Evolutionary conservation across 2,888 invertebrate species (phyloP), one percentile per base, ranked within the genome.

Genomic region (Athalia rosae): DNA sequence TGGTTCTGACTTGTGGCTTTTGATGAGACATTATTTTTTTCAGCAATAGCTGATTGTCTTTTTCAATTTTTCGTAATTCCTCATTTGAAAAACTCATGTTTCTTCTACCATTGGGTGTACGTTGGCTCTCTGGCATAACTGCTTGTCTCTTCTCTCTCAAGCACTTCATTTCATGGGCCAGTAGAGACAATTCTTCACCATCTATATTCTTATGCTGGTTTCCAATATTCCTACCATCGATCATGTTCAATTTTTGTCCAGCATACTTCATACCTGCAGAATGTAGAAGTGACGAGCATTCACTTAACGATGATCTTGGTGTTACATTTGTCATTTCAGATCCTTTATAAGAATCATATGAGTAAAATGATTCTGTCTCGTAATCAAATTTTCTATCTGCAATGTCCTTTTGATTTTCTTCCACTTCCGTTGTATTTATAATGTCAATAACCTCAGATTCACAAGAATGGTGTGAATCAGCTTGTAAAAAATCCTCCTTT

Each of bases 31-130:
- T 85, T 79, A 91, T 91, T 81, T 89, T 91, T 48, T 86, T 87
- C 48, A 91, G 80, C 56, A 91, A 83, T 78, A 90, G 84, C 56
- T 90, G 89, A 83, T 91, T 91, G 28, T 91, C 91, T 41, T 88
- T 82, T 78, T 91, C 91, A 73, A 91, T 91, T 82, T 86, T 86
- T 50, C 89, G 82, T 78, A 90, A 85, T 80, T 91, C 87, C 4
- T 89, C 89, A 56, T 90, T 89, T 0, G 89, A 88, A 77, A 91
- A 91, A 56, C 89, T 90, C 88, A 90, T 90, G 80, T 91, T 91
- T 84, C 71, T 89, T 15, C 77, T 58, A 15, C 69, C 61, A 4
- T 53, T 13, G 7, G 66, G 63, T 7, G 56, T 45, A 5, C 63
- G 28, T 61, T 62, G 79, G 62, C 85, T 82, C 59, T 69, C 56